These are phyloP conservation scores for Enhydra lutris DNA, from an alignment of 2,113 vertebrate species.

Conservation along the genomic window DNA sequence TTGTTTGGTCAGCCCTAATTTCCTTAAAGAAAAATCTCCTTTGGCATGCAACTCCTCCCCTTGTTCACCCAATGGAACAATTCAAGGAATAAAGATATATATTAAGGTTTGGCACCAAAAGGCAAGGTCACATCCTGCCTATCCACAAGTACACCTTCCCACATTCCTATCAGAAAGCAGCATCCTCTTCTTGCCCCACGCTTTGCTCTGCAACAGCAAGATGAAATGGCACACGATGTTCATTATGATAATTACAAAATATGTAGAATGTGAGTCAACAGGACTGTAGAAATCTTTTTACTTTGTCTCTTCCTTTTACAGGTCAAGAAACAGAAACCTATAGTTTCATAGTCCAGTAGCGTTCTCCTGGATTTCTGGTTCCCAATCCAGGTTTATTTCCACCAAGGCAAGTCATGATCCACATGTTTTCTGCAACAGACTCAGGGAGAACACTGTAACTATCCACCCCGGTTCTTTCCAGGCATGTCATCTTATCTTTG, in stretches of 20 bases:
- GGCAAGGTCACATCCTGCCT: neutral
- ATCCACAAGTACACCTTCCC: neutral
- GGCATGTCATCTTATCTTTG: neutral
- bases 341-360: fast-evolving
- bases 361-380: neutral
- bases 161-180: neutral
- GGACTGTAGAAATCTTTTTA: neutral
- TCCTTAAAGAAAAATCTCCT: slow-evolving; percentile 53
- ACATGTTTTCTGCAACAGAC: neutral
- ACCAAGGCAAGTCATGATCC: neutral
- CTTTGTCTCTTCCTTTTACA: neutral
- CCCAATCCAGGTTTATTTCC: neutral
- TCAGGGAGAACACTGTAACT: neutral
- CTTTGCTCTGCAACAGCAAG: neutral
- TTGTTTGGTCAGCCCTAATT: neutral
- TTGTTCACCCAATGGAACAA: neutral
- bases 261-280: neutral
- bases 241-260: neutral
- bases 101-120: neutral
- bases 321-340: neutral
- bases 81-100: neutral
- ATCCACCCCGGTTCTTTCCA: neutral
- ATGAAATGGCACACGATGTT: neutral
- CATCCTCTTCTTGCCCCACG: neutral
- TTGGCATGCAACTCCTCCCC: neutral